Evolutionary conservation across 2,797 vertebrate species (phyloP).

Genomic region (Netta rufina): DNA sequence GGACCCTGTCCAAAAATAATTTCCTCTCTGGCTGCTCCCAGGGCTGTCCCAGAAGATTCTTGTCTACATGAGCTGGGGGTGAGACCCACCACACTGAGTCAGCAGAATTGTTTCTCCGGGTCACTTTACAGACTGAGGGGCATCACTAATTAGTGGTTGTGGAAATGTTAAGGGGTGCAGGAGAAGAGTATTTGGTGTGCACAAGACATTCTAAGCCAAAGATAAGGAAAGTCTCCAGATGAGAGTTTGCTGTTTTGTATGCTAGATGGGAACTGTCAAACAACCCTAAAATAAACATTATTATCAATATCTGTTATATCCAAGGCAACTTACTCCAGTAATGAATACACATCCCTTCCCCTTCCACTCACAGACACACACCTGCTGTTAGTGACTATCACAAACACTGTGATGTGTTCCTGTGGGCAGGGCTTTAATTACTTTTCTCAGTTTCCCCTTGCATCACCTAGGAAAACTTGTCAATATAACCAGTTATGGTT

Average conservation of each 20-base stretch:
- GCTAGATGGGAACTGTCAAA: conserved; percentile 12
- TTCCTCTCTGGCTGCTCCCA: neutral
- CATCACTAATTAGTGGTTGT: no score
- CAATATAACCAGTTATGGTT: neutral
- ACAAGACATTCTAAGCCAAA: neutral
- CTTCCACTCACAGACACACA: neutral
- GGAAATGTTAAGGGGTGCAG: neutral
- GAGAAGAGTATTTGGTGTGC: neutral
- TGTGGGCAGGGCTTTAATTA: neutral
- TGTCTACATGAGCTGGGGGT: neutral
- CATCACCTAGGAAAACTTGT: neutral
- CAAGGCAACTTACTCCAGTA: neutral
- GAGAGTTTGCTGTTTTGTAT: neutral
- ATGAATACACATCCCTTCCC: conserved; percentile 11
- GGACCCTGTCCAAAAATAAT: neutral
- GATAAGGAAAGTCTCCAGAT: neutral
- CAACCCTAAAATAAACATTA: conserved; percentile 8
- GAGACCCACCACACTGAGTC: neutral
- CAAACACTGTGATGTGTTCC: rapidly evolving
- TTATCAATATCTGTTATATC: neutral
- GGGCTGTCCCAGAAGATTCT: neutral
- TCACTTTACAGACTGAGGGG: no score
- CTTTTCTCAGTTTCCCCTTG: neutral
- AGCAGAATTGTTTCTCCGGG: neutral
- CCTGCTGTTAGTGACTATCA: conserved; percentile 12